Percentiles rank a stretch among this genome's conserved stretches.
phyloP scores from a whole-genome alignment of 37 sponge, comb jelly and placozoan species.

The Aplysina aerophoba region DNA sequence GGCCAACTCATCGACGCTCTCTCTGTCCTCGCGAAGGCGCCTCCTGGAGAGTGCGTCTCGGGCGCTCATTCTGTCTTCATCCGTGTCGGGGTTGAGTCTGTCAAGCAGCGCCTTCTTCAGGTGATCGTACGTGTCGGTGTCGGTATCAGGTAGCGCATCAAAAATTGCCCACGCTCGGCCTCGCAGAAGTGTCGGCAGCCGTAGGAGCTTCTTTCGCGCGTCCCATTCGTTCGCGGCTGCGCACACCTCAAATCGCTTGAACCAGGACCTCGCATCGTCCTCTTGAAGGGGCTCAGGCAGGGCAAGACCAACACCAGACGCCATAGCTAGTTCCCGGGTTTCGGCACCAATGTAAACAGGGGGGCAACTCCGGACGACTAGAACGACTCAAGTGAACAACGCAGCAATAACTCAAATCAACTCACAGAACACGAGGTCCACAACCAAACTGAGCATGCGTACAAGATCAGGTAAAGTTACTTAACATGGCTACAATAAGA shows the following conservation, averaged over 20 bases:
- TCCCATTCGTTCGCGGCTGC: slow-evolving; percentile 19
- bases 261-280: slow-evolving; percentile 6
- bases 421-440: too few relatives aligned
- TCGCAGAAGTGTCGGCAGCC: not conserved
- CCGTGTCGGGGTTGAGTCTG: slow-evolving; percentile 10
- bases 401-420: too few relatives aligned
- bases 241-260: slow-evolving; percentile 18
- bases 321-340: slow-evolving; percentile 23
- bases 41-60: not conserved
- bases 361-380: too few relatives aligned
- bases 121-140: not conserved
- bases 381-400: too few relatives aligned
- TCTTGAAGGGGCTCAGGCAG: not conserved
- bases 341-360: slow-evolving; percentile 26
- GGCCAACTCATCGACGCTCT: slow-evolving; percentile 17
- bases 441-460: too few relatives aligned
- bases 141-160: not conserved
- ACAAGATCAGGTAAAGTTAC: too few relatives aligned
- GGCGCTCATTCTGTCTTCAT: slow-evolving; percentile 19
- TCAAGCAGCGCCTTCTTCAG: slow-evolving; percentile 7
- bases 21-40: slow-evolving; percentile 1
- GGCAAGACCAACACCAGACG: not conserved
- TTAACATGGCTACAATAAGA: too few relatives aligned
- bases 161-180: slow-evolving; percentile 16
- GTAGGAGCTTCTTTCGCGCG: not conserved